Percentiles rank a stretch among this genome's conserved stretches.
phyloP scores from a whole-genome alignment of 2,888 invertebrate species.

The Mantis religiosa region DNA sequence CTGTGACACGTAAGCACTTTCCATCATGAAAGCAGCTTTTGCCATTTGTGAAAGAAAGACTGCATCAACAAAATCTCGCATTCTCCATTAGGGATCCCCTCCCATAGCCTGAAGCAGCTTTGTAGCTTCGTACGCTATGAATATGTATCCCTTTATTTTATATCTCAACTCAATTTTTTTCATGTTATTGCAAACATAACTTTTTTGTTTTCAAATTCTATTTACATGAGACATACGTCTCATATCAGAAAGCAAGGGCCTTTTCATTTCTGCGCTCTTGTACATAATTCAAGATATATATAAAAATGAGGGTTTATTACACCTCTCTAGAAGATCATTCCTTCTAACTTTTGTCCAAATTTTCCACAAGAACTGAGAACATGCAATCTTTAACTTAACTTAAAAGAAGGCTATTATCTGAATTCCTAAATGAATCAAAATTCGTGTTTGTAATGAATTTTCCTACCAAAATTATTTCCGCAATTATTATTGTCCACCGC shows the following conservation, averaged over 20 bases:
- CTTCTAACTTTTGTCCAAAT: too few species aligned
- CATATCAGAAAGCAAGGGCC: neutral
- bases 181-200: neutral
- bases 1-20: neutral
- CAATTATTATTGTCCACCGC: too few species aligned
- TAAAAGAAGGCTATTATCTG: too few species aligned
- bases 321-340: too few species aligned
- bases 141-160: neutral
- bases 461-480: too few species aligned
- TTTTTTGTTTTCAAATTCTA: too few species aligned
- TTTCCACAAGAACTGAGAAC: too few species aligned
- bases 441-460: too few species aligned
- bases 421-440: too few species aligned
- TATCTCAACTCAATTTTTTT: neutral
- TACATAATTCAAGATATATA: too few species aligned
- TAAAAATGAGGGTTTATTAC: too few species aligned
- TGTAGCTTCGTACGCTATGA: neutral
- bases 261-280: neutral
- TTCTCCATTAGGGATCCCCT: neutral
- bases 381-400: too few species aligned
- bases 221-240: neutral
- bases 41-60: neutral
- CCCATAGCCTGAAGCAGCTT: neutral
- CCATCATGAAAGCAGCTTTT: neutral
- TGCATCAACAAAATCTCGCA: neutral